A percentile compares a stretch with the other conserved stretches of the same genome.
Evolutionary conservation across 2,888 invertebrate genomes (phyloP).

Genomic region (Lycia hirtaria): DNA sequence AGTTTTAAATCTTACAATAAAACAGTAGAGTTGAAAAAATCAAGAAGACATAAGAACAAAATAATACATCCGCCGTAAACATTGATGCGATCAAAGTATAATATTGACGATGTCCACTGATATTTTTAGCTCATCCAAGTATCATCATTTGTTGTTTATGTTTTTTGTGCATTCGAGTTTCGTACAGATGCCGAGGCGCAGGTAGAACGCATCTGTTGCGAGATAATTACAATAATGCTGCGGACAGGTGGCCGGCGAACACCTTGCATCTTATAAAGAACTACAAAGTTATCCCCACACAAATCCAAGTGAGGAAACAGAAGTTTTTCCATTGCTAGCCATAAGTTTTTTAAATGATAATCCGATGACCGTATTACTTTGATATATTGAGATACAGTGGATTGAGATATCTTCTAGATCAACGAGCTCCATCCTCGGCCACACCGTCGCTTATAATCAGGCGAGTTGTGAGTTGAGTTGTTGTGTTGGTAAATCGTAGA

Average conservation of each 20-base stretch:
- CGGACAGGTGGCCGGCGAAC: conserved; percentile 76
- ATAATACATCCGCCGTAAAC: conserved; percentile 41
- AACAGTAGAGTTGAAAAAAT: no score
- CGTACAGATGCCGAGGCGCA: conserved; percentile 54
- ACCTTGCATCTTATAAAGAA: conserved; percentile 70
- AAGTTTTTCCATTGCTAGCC: not conserved
- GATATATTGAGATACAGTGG: no score
- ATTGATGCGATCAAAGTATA: conserved; percentile 11
- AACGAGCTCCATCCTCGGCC: no score
- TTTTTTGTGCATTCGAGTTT: conserved; percentile 51
- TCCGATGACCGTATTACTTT: no score
- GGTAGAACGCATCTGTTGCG: conserved; percentile 80
- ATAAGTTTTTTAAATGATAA: not conserved
- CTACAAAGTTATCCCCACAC: not conserved
- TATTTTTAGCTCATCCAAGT: conserved; percentile 28
- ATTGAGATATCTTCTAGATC: no score
- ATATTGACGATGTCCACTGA: conserved; percentile 11
- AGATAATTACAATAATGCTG: conserved; percentile 63
- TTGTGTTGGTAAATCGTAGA: no score
- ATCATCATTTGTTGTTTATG: conserved; percentile 49
- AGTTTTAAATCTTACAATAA: no score
- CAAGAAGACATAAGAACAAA: no score
- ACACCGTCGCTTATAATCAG: no score
- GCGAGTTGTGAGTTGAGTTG: no score
- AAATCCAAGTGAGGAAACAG: not conserved